Evolutionary conservation across 92 coral and sea anemone species (phyloP), one percentile per base, ranked within the genome.

Genomic region (Blastomussa wellsi): DNA sequence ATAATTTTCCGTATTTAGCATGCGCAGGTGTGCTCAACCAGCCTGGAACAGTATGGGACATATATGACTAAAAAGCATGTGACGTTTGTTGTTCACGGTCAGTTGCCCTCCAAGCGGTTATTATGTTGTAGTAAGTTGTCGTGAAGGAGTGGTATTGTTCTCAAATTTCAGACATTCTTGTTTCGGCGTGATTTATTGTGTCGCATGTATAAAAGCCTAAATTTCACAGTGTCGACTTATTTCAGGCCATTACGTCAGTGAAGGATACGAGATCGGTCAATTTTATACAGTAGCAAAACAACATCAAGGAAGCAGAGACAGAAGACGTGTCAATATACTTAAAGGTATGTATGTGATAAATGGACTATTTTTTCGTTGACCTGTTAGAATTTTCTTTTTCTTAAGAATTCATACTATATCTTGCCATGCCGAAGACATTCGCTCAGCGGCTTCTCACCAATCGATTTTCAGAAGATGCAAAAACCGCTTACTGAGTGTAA

Each of bases 81-180:
- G 11, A 70, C 72, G 51, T 31, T 69, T 42, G 20, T 33, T 32
- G 26, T 82, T 37, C 53, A 82, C 24, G 78, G 55, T 17, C 65
- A 33, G 26, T 9, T 82, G 78, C 51, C 66, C 71, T 82, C 41
- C 32, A 81, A 47, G 59, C 41, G 69, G 29, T 67, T 28, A 29
- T 51, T 52, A 33, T 4, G 28, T 81, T 72, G 52, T 39, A 22
- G 16, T 75, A 20, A 13, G 17, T 5, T 55, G 16, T 28, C 4
- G 13, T 6, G 69, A 19, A 62, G 78, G 85, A 47, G 85, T 55
- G 84, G 85, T 31, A 71, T 81, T 70, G 76, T 70, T 81, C 49
- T 16, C 17, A 32, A 35, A 67, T 81, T 48, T 48, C 77, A 44
- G 76, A 80, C 52, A 80, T 80, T 47, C 66, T 79, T 79, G 28